Evolutionary conservation across 2,888 invertebrate genomes (phyloP).

Genomic region (Gastracanthus pulcherrimus): DNA sequence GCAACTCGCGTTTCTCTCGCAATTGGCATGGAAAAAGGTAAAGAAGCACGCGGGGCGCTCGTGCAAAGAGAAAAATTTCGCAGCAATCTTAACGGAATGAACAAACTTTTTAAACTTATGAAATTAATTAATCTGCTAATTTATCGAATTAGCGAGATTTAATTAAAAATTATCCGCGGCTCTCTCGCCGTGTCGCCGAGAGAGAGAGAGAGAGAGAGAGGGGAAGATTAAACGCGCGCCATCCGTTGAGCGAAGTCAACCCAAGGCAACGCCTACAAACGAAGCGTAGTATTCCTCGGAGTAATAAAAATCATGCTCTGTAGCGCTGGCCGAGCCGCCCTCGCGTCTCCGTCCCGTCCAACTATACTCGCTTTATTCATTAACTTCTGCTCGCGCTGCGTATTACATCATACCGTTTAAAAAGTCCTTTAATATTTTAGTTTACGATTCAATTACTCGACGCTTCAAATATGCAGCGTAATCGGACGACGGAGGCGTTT

Average conservation of each 20-base stretch:
- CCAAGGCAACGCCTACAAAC: neutral
- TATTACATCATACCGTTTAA: neutral
- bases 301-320: neutral
- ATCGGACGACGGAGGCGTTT: no score
- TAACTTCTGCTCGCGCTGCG: neutral
- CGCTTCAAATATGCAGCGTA: neutral
- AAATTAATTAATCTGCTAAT: slow-evolving; percentile 59
- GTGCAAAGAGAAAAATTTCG: slow-evolving; percentile 13
- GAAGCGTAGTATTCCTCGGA: neutral
- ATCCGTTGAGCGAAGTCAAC: neutral
- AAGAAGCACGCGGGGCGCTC: neutral
- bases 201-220: no score
- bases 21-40: neutral
- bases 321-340: neutral
- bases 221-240: neutral
- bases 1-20: slow-evolving; percentile 1
- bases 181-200: neutral
- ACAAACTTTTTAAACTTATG: slow-evolving; percentile 55
- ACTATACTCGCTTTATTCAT: no score
- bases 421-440: neutral
- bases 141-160: slow-evolving; percentile 57
- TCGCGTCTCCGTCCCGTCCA: neutral
- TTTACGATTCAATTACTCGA: neutral
- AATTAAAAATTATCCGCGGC: slow-evolving; percentile 57
- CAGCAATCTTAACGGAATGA: slow-evolving; percentile 19